Percentiles rank a stretch among this genome's conserved stretches.
These are phyloP conservation scores for Zaprionus gabonicus DNA, from an alignment of 1,140 invertebrate genomes.

Conservation along the genomic window DNA sequence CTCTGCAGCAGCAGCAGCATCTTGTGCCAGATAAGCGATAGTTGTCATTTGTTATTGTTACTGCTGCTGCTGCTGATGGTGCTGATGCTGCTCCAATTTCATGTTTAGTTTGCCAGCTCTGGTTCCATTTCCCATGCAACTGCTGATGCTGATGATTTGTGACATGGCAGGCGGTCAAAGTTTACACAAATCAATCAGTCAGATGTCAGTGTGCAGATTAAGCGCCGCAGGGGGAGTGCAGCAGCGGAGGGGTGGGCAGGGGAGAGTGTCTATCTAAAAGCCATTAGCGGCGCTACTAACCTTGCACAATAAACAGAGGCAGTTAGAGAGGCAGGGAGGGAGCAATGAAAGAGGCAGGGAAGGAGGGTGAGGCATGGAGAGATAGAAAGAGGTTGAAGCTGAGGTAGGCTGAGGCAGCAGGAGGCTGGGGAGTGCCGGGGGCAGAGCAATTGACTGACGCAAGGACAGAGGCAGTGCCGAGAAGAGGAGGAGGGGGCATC, in stretches of 20 bases:
- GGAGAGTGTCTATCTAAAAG: conserved; percentile 35
- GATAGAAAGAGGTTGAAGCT: too few species aligned
- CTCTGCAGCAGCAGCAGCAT: background rate
- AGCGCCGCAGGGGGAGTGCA: background rate
- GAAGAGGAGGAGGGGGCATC: too few species aligned
- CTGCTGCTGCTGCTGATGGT: conserved; percentile 25
- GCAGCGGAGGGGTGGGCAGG: background rate
- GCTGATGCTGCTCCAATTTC: conserved; percentile 47
- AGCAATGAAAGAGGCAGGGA: too few species aligned
- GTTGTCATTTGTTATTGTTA: conserved; percentile 30
- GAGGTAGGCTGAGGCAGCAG: background rate
- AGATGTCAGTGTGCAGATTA: conserved; percentile 10
- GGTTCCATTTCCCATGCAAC: conserved; percentile 16
- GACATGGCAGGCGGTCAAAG: conserved; percentile 66
- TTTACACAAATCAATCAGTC: conserved; percentile 77
- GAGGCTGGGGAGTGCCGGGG: too few species aligned
- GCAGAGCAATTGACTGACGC: too few species aligned
- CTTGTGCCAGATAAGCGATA: conserved; percentile 60
- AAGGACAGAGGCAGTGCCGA: background rate
- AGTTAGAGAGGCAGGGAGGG: background rate
- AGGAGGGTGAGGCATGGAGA: too few species aligned
- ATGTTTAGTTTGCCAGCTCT: conserved; percentile 8
- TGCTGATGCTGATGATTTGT: conserved; percentile 35
- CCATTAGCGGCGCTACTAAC: conserved; percentile 74
- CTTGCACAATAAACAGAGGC: conserved; percentile 63